Percentiles rank a stretch among this genome's conserved stretches.
These are phyloP conservation scores for Oscheius sp. DNA, from an alignment of 2,888 invertebrate genomes.

Conservation along the genomic window DNA sequence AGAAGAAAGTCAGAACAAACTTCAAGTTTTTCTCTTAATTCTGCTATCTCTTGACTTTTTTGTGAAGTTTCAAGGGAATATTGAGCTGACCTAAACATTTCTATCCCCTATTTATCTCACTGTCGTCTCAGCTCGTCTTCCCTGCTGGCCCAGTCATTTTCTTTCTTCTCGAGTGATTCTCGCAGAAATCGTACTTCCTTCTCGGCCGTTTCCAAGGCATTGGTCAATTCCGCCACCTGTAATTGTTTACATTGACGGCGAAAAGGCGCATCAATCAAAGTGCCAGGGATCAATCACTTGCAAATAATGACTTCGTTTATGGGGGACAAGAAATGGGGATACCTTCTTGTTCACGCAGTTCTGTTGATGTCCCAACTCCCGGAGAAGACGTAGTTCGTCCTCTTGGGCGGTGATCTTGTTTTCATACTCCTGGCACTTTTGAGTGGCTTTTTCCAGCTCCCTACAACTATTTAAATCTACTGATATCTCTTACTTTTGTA, in stretches of 20 bases:
- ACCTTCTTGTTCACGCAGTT: slow-evolving; percentile 46
- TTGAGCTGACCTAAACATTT: too few relatives aligned
- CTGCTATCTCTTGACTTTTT: slow-evolving; percentile 37
- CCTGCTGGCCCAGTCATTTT: not conserved
- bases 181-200: not conserved
- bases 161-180: not conserved
- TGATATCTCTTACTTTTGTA: slow-evolving; percentile 34
- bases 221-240: slow-evolving; percentile 24
- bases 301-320: not conserved
- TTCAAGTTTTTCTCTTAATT: slow-evolving; percentile 30
- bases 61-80: not conserved
- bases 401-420: slow-evolving; percentile 40
- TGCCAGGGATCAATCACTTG: not conserved
- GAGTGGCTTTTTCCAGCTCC: slow-evolving; percentile 30
- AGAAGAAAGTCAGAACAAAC: slow-evolving; percentile 31
- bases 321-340: not conserved
- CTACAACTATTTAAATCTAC: slow-evolving; percentile 22
- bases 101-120: too few relatives aligned
- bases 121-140: not conserved
- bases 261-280: slow-evolving; percentile 10
- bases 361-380: slow-evolving; percentile 44
- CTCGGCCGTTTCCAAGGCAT: not conserved
- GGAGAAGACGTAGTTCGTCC: slow-evolving; percentile 51
- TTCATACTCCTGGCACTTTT: slow-evolving; percentile 33
- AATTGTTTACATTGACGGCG: slow-evolving; percentile 10